Base-by-base conservation (phyloP, 2,113 vertebrate species). In the Chrysemys picta region DNA sequence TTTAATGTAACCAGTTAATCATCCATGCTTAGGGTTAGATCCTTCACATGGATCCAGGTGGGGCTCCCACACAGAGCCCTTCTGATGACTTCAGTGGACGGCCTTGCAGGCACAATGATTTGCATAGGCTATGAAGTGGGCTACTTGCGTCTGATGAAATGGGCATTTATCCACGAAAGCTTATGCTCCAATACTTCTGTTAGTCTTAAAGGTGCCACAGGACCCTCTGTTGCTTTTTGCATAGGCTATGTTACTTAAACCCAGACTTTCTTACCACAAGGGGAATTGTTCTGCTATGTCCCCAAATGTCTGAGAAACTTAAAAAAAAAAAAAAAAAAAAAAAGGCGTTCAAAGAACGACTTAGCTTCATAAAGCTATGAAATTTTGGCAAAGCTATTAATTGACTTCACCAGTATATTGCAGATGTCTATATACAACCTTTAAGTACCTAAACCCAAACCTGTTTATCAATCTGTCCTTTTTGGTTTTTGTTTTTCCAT, bases 21-120 rank as follows among this genome's bases (percentile, higher is more conserved):
- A 6, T 24, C 2, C 19, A 31, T 19, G 49, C 49, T 31, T 35
- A 35, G 1, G 17, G 35, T 9, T 69, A 45, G 75, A 47, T 27
- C 3, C 0, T 0, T 8, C 76, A 2, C 19, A 0, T 0, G 8
- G 52, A n/a, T 86, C 85, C 0, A 0, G 1, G 25, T 1, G 0
- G 47, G 16, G 2, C 57, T 88, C 47, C 54, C 3, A 4, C 85
- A 22, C 88, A 84, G 78, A 84, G 4, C 59, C 82, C 2, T 78
- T 29, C 72, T 21, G 82, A n/a, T 72, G 8, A 1, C 52, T 92
- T 10, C 57, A 14, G 93, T 82, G 89, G 82, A 38, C 49, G 90
- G 54, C 93, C 29, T 0, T 2, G 0, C 54, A 69, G 79, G 62
- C 90, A 84, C 62, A 11, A 53, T 86, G 27, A 59, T 52, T 31